These are phyloP conservation scores for Rhabdophis nuchalis DNA, from an alignment of 2,797 vertebrate genomes.

Conservation along the genomic window DNA sequence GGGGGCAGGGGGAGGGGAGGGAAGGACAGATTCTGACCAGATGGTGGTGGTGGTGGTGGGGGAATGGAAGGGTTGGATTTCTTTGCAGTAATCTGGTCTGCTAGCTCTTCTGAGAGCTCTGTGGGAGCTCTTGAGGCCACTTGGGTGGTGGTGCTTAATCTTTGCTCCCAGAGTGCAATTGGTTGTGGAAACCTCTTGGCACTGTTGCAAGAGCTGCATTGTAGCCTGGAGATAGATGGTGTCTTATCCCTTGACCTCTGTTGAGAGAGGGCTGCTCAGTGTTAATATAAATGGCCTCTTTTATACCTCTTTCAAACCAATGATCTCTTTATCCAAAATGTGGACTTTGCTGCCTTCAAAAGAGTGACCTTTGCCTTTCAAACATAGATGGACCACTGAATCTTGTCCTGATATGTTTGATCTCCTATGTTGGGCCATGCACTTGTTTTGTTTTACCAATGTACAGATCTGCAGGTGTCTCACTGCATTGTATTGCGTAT, in stretches of 20 bases:
- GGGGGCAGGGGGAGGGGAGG: too few species aligned
- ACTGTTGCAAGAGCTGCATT: not conserved
- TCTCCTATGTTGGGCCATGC: not conserved
- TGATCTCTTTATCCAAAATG: not conserved
- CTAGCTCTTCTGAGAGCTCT: not conserved
- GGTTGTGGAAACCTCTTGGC: not conserved
- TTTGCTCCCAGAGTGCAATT: not conserved
- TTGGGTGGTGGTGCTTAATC: not conserved
- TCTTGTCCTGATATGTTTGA: not conserved
- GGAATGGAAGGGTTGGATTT: not conserved
- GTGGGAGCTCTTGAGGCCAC: not conserved
- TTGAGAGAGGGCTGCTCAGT: not conserved
- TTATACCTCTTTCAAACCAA: not conserved
- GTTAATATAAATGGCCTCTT: not conserved
- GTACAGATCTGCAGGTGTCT: not conserved
- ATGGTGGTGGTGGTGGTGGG: not conserved
- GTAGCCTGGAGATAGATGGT: not conserved
- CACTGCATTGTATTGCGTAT: not conserved
- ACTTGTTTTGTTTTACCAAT: not conserved
- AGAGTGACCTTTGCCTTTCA: not conserved
- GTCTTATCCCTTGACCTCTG: not conserved
- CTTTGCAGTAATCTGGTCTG: not conserved
- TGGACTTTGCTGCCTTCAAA: not conserved
- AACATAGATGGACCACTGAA: not conserved
- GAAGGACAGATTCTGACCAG: not conserved